These are phyloP conservation scores for Lampropteryx suffumata DNA, from an alignment of 2,888 invertebrate species.

Conservation along the genomic window DNA sequence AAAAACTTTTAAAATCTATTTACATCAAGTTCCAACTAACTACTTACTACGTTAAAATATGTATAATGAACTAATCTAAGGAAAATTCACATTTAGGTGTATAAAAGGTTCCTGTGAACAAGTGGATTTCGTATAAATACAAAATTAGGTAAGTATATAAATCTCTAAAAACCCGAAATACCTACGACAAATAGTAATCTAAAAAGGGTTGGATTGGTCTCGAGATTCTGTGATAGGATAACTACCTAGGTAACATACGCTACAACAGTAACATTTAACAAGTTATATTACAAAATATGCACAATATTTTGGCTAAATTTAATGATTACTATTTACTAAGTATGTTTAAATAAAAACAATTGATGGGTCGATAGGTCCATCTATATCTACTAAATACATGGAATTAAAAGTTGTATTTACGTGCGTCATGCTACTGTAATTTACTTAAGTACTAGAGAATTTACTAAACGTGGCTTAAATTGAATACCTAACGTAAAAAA, in stretches of 20 bases:
- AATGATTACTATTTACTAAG: constrained; percentile 22
- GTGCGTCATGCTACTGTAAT: constrained; percentile 3
- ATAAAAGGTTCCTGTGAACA: constrained; percentile 73
- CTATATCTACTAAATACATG: no score
- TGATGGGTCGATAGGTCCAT: no score
- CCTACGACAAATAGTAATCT: constrained; percentile 66
- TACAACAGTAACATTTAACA: constrained; percentile 59
- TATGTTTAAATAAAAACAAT: no score
- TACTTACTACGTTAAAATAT: constrained; percentile 58
- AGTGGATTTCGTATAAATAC: constrained; percentile 69
- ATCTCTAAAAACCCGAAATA: constrained; percentile 73
- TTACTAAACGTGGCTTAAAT: no score
- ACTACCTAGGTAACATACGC: constrained; percentile 61
- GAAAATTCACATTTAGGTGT: constrained; percentile 71
- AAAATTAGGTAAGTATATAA: constrained; percentile 66
- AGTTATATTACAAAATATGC: constrained; percentile 75
- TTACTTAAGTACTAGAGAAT: no score
- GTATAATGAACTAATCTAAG: constrained; percentile 64
- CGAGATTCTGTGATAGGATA: constrained; percentile 69
- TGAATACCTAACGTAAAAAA: no score
- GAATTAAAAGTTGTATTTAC: constrained; percentile 3
- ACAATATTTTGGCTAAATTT: constrained; percentile 40
- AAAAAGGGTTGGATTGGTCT: constrained; percentile 77
- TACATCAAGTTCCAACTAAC: constrained; percentile 44
- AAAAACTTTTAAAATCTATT: constrained; percentile 42